These are phyloP conservation scores for Mus minutoides DNA, from an alignment of 2,797 vertebrate species.

Conservation along the genomic window DNA sequence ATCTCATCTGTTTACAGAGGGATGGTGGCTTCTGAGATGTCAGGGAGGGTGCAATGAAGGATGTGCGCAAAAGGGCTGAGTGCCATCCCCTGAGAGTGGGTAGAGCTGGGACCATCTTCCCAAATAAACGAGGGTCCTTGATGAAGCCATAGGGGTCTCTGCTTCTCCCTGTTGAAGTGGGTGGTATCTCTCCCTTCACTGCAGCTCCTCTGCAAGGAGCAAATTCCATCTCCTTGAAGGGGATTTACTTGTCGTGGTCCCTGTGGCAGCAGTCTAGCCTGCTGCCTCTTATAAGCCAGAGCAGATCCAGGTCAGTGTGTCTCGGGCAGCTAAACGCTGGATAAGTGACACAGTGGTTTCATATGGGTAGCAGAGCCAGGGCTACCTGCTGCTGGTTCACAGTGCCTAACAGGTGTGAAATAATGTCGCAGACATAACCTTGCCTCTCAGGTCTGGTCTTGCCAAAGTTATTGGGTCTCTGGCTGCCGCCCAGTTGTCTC, in stretches of 20 bases:
- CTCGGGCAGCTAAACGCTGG: neutral
- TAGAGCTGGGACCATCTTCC: neutral
- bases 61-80: neutral
- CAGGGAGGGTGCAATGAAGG: neutral
- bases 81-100: neutral
- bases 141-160: no score
- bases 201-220: neutral
- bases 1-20: accelerated
- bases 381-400: neutral
- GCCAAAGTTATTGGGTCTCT: neutral
- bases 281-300: neutral
- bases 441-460: neutral
- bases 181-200: accelerated
- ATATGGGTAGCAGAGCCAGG: neutral
- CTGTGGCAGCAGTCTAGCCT: accelerated
- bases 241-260: neutral
- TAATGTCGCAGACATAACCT: accelerated
- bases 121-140: accelerated
- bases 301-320: neutral
- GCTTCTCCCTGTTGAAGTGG: accelerated
- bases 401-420: neutral
- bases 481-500: neutral
- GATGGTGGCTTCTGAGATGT: neutral
- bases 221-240: neutral
- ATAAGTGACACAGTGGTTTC: accelerated